phyloP scores from a whole-genome alignment of 2,797 vertebrate genomes.

The Anas acuta region DNA sequence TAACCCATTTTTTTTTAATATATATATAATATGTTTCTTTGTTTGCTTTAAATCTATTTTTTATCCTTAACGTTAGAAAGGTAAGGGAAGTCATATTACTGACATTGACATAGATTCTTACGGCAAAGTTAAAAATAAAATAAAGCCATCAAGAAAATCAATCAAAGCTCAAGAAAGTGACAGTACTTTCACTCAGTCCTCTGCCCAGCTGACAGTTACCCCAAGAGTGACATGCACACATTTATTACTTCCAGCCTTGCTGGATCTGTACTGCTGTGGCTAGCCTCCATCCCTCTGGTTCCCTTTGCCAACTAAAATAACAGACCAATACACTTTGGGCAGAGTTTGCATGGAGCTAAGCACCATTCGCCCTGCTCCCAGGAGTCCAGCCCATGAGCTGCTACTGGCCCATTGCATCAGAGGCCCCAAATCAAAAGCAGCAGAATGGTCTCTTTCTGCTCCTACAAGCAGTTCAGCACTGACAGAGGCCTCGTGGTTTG shows the following conservation, averaged over 20 bases:
- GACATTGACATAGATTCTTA: not conserved
- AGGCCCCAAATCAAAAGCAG: not conserved
- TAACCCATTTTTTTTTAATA: not conserved
- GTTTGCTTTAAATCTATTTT: not conserved
- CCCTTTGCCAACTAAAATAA: not conserved
- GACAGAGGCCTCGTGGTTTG: not conserved
- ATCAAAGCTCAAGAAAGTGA: not conserved
- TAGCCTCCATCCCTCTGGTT: not conserved
- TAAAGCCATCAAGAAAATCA: not conserved
- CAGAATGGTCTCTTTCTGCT: not conserved
- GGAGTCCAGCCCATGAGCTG: not conserved
- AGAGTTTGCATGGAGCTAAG: not conserved
- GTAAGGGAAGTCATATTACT: not conserved
- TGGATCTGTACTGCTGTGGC: not conserved
- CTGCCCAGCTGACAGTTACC: not conserved
- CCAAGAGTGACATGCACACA: fast-evolving
- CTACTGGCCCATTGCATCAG: not conserved
- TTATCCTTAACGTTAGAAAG: not conserved
- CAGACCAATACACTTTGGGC: not conserved
- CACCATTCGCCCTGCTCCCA: fast-evolving
- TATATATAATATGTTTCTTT: no score
- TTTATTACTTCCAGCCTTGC: not conserved
- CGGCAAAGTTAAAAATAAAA: not conserved
- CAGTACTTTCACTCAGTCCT: not conserved
- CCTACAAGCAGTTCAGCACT: not conserved